Percentiles rank a stretch among this genome's conserved stretches.
Evolutionary conservation across 2,888 invertebrate species (phyloP).

Genomic region (Desoria tigrina): DNA sequence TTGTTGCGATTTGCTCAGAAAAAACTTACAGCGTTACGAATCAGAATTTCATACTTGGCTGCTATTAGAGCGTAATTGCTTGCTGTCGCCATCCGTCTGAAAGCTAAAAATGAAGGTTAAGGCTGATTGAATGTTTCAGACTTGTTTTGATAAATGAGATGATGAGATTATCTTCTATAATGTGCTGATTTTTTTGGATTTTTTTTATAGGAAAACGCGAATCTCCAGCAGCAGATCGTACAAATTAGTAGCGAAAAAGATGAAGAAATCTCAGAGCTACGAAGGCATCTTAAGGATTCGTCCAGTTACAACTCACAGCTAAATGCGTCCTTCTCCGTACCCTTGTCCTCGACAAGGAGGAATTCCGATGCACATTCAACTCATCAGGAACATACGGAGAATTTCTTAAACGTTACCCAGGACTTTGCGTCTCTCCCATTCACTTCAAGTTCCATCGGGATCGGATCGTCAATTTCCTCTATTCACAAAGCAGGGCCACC

Average conservation of each 20-base stretch:
- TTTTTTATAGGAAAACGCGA: slow-evolving; percentile 67
- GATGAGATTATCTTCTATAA: no score
- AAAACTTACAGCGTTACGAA: neutral
- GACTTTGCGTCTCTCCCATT: neutral
- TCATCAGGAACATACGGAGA: slow-evolving; percentile 15
- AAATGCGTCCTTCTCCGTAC: slow-evolving; percentile 30
- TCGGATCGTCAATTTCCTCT: neutral
- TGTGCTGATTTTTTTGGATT: neutral
- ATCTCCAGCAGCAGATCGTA: slow-evolving; percentile 68
- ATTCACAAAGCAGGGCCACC: slow-evolving; percentile 10
- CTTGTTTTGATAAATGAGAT: no score
- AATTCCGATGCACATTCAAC: slow-evolving; percentile 27
- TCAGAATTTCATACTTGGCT: slow-evolving; percentile 6
- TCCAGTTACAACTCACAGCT: slow-evolving; percentile 40
- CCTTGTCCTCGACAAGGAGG: slow-evolving; percentile 34
- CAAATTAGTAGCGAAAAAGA: slow-evolving; percentile 67
- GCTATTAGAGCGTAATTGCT: slow-evolving; percentile 3
- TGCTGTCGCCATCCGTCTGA: neutral
- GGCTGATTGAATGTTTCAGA: slow-evolving; percentile 1
- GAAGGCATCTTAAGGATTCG: slow-evolving; percentile 47
- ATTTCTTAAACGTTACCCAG: slow-evolving; percentile 11
- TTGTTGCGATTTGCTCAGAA: neutral
- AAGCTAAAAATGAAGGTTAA: slow-evolving; percentile 5
- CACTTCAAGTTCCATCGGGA: slow-evolving; percentile 10
- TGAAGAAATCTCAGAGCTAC: slow-evolving; percentile 64